These are phyloP conservation scores for Acrocephalus kingi DNA, from an alignment of 2,113 vertebrate genomes.

Conservation along the genomic window DNA sequence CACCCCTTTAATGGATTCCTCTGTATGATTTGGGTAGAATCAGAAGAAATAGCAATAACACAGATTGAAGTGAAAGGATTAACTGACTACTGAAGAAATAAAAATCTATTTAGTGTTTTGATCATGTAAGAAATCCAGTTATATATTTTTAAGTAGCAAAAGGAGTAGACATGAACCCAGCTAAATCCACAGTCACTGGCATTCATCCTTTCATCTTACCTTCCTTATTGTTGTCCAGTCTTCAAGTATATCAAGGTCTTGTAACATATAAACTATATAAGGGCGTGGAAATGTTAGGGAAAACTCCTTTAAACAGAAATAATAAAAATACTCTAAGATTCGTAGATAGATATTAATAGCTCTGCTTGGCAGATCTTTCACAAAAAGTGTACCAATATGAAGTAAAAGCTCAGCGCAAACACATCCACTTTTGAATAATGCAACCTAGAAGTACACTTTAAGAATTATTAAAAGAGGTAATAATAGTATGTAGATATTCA, in stretches of 20 bases:
- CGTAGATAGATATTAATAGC: background rate
- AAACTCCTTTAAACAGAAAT: background rate
- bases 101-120: background rate
- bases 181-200: background rate
- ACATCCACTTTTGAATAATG: background rate
- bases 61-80: background rate
- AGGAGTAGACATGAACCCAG: background rate
- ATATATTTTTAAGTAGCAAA: background rate
- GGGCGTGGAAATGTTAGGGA: slow-evolving; percentile 86
- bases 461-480: background rate
- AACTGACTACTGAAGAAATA: background rate
- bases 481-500: background rate
- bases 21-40: background rate
- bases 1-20: background rate
- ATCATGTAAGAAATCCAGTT: background rate
- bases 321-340: background rate
- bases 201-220: slow-evolving; percentile 71
- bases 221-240: slow-evolving; percentile 98
- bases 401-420: background rate
- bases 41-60: background rate
- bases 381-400: background rate
- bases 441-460: background rate
- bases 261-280: slow-evolving; percentile 99
- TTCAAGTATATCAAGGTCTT: slow-evolving; percentile 96
- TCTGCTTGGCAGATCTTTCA: background rate